Conservation (phyloP, 2,797 vertebrate species). For the Ceryle rudis region DNA sequence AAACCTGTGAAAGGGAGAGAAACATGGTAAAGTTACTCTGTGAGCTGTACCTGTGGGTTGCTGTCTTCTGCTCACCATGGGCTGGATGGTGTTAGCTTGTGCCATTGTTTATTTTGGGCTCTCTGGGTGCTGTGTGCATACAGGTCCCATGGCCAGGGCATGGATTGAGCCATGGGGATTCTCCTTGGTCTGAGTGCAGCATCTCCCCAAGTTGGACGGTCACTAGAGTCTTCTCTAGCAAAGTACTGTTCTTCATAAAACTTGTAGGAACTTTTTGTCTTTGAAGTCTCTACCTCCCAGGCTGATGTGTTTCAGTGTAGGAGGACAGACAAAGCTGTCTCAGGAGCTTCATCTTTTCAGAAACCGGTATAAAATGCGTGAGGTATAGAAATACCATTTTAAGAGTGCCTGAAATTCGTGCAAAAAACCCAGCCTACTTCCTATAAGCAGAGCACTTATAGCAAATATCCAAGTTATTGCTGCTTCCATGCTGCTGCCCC, state of each 20-base stretch:
- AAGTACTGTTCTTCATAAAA: background rate
- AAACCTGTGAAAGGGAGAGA: background rate
- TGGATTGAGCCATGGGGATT: fast-evolving
- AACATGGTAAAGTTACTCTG: background rate
- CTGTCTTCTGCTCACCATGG: background rate
- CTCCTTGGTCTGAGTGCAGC: background rate
- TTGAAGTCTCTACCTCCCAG: background rate
- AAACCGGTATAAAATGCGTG: background rate
- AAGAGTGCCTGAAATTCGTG: background rate
- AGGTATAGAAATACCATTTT: background rate
- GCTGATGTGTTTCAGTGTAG: background rate
- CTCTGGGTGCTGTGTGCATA: background rate
- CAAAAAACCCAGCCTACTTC: background rate
- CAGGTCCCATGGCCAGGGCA: fast-evolving
- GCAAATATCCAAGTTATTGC: background rate
- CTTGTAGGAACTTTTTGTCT: background rate
- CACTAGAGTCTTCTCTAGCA: background rate
- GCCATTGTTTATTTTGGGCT: background rate
- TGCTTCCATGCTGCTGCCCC: background rate
- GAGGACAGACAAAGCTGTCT: background rate
- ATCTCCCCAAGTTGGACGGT: background rate
- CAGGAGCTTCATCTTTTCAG: background rate
- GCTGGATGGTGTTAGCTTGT: background rate
- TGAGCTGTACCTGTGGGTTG: background rate
- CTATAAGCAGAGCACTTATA: background rate